These are phyloP conservation scores for Naja naja DNA, from an alignment of 2,113 vertebrate species.

Conservation along the genomic window DNA sequence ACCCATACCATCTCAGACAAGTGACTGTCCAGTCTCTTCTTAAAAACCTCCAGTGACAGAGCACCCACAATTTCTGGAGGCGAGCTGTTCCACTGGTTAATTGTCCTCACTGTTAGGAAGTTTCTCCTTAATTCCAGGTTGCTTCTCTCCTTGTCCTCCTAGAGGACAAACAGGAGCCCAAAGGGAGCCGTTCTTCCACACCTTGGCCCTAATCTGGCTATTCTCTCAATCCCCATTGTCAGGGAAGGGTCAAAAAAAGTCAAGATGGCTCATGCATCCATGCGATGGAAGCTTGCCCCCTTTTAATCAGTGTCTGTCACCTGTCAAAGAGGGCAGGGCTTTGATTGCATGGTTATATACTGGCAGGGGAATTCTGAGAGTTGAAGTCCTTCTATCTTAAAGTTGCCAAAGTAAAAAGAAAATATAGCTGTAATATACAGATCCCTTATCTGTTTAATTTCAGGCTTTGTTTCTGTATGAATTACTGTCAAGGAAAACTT, in stretches of 20 bases:
- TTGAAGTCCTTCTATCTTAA: not conserved
- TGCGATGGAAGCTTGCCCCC: not conserved
- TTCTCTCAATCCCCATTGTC: not conserved
- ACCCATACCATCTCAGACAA: too few relatives aligned
- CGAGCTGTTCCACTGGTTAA: too few relatives aligned
- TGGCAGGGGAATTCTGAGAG: not conserved
- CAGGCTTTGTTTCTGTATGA: slow-evolving; percentile 79
- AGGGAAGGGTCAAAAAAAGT: not conserved
- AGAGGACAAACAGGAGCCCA: too few relatives aligned
- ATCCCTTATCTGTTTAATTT: slow-evolving; percentile 36
- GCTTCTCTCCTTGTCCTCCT: too few relatives aligned
- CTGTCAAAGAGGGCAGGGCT: not conserved
- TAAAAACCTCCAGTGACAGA: too few relatives aligned
- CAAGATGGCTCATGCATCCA: not conserved
- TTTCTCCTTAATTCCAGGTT: too few relatives aligned
- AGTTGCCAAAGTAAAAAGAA: not conserved
- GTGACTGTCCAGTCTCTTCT: too few relatives aligned
- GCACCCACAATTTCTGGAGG: too few relatives aligned
- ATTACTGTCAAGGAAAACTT: slow-evolving; percentile 56
- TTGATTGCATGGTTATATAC: not conserved
- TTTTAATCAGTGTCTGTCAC: not conserved
- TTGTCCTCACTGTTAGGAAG: too few relatives aligned
- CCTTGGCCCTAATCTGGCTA: not conserved
- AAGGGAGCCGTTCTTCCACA: not conserved
- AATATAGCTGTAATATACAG: not conserved